Evolutionary conservation across 2,113 vertebrate species (phyloP).

Genomic region (Protobothrops flavoviridis): DNA sequence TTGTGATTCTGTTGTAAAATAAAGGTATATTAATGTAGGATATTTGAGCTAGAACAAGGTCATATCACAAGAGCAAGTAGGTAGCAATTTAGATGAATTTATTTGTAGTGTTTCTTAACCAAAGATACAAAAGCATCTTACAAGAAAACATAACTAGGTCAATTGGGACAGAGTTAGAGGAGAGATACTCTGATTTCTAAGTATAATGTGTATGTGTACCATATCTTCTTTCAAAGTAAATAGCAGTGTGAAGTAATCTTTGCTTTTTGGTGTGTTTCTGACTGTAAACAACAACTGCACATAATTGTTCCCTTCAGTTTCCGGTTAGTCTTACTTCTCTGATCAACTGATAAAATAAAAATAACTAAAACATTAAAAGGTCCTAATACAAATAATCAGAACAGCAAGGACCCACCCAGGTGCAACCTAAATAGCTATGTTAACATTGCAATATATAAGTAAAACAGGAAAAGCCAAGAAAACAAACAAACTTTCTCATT

Average conservation of each 20-base stretch:
- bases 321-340: background rate
- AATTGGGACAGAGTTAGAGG: background rate
- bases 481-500: background rate
- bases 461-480: background rate
- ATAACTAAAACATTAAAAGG: background rate
- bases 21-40: background rate
- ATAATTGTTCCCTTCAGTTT: background rate
- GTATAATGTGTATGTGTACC: background rate
- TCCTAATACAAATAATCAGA: background rate
- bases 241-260: background rate
- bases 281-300: background rate
- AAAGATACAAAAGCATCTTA: constrained; percentile 3
- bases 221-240: background rate
- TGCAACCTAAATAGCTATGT: background rate
- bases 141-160: constrained; percentile 12
- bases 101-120: constrained; percentile 31
- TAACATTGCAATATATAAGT: background rate
- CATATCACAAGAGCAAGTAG: background rate
- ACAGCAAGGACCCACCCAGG: background rate
- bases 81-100: background rate
- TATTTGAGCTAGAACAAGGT: constrained; percentile 15
- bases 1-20: constrained; percentile 29
- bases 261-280: background rate
- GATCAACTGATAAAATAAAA: background rate
- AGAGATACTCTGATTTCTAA: background rate